Evolutionary conservation across 2,113 vertebrate species (phyloP).

Genomic region (Sarotherodon lohbergeri): DNA sequence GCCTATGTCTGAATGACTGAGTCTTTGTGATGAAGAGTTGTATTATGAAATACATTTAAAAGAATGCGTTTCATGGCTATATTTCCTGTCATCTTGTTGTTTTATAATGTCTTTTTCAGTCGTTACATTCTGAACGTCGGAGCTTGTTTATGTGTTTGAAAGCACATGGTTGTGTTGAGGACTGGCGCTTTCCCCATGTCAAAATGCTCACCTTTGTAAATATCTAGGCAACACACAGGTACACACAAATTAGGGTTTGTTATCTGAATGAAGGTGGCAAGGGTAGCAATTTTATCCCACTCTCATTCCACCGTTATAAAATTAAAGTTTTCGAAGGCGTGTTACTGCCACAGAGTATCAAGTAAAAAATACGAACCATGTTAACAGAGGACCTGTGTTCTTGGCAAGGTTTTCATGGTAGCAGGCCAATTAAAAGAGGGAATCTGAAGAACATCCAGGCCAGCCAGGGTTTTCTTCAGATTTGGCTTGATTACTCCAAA

Average conservation of each 20-base stretch:
- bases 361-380: neutral
- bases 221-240: neutral
- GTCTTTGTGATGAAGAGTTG: neutral
- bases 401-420: neutral
- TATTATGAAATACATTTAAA: neutral
- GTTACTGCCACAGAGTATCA: neutral
- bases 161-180: rapidly evolving
- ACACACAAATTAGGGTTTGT: neutral
- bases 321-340: neutral
- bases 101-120: neutral
- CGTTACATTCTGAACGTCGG: neutral
- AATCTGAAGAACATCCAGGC: neutral
- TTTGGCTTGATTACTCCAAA: neutral
- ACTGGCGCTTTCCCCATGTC: neutral
- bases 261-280: neutral
- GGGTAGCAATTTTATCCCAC: neutral
- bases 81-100: neutral
- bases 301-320: neutral
- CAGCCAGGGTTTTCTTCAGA: neutral
- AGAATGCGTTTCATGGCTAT: rapidly evolving
- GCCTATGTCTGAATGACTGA: neutral
- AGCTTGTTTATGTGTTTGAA: neutral
- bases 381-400: neutral
- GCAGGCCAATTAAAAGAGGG: neutral
- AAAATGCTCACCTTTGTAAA: neutral